Conservation (phyloP, 2,797 vertebrate species). For the Brotula barbata region DNA sequence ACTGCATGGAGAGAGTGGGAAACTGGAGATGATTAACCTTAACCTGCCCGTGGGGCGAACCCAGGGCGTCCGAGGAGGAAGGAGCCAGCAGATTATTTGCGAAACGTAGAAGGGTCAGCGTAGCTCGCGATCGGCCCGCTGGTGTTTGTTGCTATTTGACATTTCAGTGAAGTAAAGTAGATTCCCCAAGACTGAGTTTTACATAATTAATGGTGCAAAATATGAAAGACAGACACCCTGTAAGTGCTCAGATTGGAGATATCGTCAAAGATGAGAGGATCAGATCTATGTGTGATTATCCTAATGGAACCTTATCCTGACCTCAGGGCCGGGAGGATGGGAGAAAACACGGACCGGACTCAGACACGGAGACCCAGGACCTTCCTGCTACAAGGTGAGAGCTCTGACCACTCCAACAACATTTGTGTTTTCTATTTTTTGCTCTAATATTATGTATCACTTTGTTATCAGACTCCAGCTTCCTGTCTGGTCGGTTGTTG, state of each 20-base stretch:
- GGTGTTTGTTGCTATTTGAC: conserved; percentile 13
- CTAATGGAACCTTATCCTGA: no score
- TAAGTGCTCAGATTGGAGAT: conserved; percentile 10
- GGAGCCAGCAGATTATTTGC: conserved; percentile 42
- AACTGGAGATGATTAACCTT: conserved; percentile 73
- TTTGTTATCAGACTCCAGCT: conserved; percentile 14
- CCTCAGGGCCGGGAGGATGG: no score
- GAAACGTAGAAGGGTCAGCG: conserved; percentile 29
- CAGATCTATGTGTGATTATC: no score
- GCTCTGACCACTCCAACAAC: no score
- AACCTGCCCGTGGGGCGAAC: conserved; percentile 65
- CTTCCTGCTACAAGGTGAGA: no score
- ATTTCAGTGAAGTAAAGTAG: conserved; percentile 28
- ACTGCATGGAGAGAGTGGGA: conserved; percentile 39
- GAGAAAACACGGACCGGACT: no score
- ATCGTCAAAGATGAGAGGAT: conserved; percentile 7
- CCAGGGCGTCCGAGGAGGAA: conserved; percentile 43
- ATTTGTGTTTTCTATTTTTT: no score
- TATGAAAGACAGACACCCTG: conserved; percentile 27
- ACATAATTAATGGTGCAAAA: conserved; percentile 43
- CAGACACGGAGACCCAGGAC: no score
- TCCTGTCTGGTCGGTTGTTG: conserved; percentile 4
- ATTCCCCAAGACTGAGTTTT: conserved; percentile 31
- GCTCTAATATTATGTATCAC: no score
- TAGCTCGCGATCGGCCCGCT: conserved; percentile 15